Evolutionary conservation across 2,888 invertebrate species (phyloP).

Genomic region (Boloria selene): DNA sequence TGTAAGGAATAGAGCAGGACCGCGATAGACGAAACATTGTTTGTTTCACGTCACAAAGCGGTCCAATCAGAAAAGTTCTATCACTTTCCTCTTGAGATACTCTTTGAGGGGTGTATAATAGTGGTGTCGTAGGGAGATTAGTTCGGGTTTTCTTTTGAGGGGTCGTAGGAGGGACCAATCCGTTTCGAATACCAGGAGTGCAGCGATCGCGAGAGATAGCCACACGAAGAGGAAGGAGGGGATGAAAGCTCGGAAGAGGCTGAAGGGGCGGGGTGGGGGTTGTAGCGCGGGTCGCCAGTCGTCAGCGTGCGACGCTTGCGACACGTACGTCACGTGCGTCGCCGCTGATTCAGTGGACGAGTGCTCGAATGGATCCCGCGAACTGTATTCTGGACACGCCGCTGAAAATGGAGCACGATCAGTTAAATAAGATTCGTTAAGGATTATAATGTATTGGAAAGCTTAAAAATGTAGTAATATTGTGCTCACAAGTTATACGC

Average conservation of each 20-base stretch:
- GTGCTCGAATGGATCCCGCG: conserved; percentile 88
- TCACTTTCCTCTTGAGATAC: conserved; percentile 85
- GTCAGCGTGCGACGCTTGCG: conserved; percentile 48
- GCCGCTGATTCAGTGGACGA: conserved; percentile 90
- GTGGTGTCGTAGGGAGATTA: conserved; percentile 87
- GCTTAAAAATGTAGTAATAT: too few relatives aligned
- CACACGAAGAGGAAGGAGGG: conserved; percentile 90
- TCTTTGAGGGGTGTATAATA: conserved; percentile 93
- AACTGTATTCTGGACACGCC: conserved; percentile 84
- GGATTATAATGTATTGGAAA: too few relatives aligned
- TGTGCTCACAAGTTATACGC: too few relatives aligned
- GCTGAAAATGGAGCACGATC: neutral
- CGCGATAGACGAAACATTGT: neutral
- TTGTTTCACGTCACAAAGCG: neutral
- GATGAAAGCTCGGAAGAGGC: conserved; percentile 87
- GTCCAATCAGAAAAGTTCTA: conserved; percentile 83
- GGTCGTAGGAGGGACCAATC: conserved; percentile 87
- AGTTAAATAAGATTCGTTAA: too few relatives aligned
- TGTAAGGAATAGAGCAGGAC: neutral
- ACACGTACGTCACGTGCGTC: conserved; percentile 67
- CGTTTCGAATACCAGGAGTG: conserved; percentile 89
- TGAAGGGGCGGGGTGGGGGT: conserved; percentile 74
- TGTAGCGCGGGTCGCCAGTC: conserved; percentile 50
- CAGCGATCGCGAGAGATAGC: conserved; percentile 85
- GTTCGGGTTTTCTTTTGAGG: conserved; percentile 89